These are phyloP conservation scores for Proisotoma minuta DNA, from an alignment of 2,888 invertebrate genomes.

Conservation along the genomic window DNA sequence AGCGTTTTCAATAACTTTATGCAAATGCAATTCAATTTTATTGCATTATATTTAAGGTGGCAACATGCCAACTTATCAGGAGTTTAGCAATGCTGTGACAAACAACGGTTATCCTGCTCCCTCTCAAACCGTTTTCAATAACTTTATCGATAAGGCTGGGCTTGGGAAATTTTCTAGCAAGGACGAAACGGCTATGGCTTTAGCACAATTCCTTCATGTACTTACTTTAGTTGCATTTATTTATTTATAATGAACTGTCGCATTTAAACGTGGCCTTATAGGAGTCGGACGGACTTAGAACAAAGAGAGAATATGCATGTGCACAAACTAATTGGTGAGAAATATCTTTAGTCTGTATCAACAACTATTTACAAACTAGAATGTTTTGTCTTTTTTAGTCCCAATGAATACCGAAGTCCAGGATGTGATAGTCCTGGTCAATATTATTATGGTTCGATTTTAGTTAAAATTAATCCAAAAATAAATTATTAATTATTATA, in stretches of 20 bases:
- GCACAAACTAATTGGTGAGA: constrained; percentile 17
- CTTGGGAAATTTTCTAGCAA: constrained; percentile 28
- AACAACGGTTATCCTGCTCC: constrained; percentile 36
- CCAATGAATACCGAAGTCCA: constrained; percentile 26
- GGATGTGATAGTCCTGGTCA: constrained; percentile 28
- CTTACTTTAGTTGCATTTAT: no score
- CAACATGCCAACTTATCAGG: constrained; percentile 9
- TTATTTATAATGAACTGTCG: no score
- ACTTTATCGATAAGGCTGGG: constrained; percentile 20
- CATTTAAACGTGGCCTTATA: no score
- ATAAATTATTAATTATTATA: no score
- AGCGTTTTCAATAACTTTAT: no score
- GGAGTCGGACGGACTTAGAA: constrained; percentile 37
- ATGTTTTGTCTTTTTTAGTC: no score
- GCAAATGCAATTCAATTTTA: not conserved
- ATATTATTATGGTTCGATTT: constrained; percentile 27
- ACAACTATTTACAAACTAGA: no score
- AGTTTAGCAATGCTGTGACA: constrained; percentile 34
- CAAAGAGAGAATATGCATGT: constrained; percentile 37
- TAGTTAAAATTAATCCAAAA: no score
- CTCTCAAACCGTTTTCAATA: constrained; percentile 23
- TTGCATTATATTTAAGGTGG: not conserved
- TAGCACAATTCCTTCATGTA: constrained; percentile 39
- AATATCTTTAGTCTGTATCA: no score
- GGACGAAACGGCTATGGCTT: constrained; percentile 43